Conservation (phyloP, 2,113 vertebrate species). For the Alligator sinensis region DNA sequence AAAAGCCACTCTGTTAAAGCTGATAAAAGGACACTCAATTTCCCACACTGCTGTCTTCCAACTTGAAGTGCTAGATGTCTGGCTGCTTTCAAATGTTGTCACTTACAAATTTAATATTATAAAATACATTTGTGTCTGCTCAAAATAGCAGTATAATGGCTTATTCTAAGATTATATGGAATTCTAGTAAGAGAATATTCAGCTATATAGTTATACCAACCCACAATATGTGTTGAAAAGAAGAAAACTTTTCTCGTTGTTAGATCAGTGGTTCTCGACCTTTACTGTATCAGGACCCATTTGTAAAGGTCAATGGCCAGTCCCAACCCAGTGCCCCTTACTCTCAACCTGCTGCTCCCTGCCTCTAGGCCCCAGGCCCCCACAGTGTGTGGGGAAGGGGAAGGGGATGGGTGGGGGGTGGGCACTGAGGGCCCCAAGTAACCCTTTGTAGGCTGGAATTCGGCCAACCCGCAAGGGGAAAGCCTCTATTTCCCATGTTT, state of each 20-base stretch:
- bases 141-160: not conserved
- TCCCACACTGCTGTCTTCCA: not conserved
- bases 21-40: not conserved
- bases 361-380: too few species aligned
- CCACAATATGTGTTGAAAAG: not conserved
- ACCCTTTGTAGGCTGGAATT: too few species aligned
- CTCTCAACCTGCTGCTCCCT: too few species aligned
- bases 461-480: too few species aligned
- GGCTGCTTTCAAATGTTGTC: not conserved
- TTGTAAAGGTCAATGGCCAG: too few species aligned
- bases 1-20: not conserved
- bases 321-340: too few species aligned
- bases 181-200: not conserved
- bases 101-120: not conserved
- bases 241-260: not conserved
- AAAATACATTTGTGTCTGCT: not conserved
- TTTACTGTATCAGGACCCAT: too few species aligned
- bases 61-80: not conserved
- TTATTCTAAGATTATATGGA: not conserved
- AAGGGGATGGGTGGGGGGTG: too few species aligned
- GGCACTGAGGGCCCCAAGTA: too few species aligned
- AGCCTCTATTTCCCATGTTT: too few species aligned
- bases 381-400: too few species aligned
- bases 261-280: too few species aligned
- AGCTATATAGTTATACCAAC: not conserved